Conservation (phyloP, 2,113 vertebrate species). For the Ascaphus truei region DNA sequence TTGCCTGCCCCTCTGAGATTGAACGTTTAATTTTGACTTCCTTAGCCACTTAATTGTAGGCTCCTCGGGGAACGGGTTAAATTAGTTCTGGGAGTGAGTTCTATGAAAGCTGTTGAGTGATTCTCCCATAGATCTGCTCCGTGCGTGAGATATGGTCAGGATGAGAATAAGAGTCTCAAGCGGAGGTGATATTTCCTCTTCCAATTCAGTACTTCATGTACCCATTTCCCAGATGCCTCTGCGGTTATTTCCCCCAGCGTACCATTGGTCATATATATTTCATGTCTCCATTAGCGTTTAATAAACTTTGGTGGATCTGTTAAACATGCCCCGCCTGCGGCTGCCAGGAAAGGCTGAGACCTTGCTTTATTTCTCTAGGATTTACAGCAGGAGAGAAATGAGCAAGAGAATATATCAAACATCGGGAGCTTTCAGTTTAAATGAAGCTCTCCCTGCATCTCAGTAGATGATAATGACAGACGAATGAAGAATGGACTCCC, state of each 20-base stretch:
- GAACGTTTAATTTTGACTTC: no score
- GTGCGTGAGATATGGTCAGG: neutral
- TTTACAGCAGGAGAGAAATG: neutral
- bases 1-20: no score
- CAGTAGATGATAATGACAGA: neutral
- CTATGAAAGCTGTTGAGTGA: no score
- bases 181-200: neutral
- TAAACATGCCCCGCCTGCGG: neutral
- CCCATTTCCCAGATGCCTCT: neutral
- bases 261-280: neutral
- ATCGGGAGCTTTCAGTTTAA: neutral
- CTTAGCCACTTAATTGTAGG: no score
- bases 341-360: neutral
- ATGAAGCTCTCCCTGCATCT: neutral
- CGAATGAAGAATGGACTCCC: neutral
- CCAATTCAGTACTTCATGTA: neutral
- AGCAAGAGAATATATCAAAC: neutral
- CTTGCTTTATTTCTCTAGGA: slow-evolving; percentile 2
- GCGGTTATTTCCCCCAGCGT: neutral
- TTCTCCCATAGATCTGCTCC: no score
- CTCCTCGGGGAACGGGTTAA: no score
- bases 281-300: neutral
- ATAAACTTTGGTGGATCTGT: neutral
- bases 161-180: neutral
- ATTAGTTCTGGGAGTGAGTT: no score